These are phyloP conservation scores for Anniella stebbinsi DNA, from an alignment of 2,797 vertebrate genomes.

Conservation along the genomic window DNA sequence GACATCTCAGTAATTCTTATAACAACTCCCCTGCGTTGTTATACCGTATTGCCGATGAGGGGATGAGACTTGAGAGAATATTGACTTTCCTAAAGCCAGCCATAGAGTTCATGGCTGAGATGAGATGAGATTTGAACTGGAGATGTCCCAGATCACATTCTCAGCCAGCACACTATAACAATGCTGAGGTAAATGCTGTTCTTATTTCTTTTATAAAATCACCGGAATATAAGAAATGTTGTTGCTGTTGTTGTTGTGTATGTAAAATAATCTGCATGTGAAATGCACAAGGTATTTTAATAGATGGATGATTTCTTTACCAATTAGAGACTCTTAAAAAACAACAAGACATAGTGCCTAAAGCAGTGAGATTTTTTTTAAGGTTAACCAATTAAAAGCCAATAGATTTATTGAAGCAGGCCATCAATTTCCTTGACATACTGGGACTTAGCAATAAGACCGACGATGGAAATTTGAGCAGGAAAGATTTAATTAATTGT, in stretches of 20 bases:
- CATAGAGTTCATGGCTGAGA: neutral
- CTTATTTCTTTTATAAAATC: conserved; percentile 47
- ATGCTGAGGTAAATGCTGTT: conserved; percentile 39
- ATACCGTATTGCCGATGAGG: neutral
- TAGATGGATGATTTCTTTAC: conserved; percentile 50
- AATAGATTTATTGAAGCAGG: conserved; percentile 55
- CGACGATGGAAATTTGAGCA: conserved; percentile 54
- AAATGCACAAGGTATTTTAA: conserved; percentile 44
- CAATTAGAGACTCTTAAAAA: conserved; percentile 40
- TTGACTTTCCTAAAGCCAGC: neutral
- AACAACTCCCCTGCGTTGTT: neutral
- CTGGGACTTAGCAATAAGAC: conserved; percentile 64
- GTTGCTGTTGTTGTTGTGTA: conserved; percentile 29
- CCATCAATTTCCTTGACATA: conserved; percentile 68
- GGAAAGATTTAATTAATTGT: conserved; percentile 69
- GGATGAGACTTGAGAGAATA: neutral
- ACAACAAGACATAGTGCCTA: conserved; percentile 30
- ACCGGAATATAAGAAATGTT: conserved; percentile 46
- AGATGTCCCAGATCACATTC: neutral
- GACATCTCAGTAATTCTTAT: conserved; percentile 5
- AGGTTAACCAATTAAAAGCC: conserved; percentile 66
- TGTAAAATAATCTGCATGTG: conserved; percentile 31
- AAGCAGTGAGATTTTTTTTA: conserved; percentile 5
- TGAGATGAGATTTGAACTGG: neutral
- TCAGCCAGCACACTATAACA: neutral